Evolutionary conservation across 2,797 vertebrate species (phyloP).

Genomic region (Phataginus tricuspis): DNA sequence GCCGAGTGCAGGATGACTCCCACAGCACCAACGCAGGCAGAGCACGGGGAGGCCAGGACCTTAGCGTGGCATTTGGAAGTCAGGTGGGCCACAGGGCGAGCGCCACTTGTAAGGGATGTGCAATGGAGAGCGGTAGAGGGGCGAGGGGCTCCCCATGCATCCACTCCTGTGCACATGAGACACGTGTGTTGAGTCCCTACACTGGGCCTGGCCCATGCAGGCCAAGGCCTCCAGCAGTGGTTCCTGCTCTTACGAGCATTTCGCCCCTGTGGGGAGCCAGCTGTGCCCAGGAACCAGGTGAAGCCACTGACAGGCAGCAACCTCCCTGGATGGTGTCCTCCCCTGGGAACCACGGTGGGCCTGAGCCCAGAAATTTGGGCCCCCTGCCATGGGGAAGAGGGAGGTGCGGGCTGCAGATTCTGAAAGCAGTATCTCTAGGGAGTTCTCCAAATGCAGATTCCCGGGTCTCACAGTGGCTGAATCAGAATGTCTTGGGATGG

Average conservation of each 20-base stretch:
- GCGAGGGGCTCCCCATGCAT: neutral
- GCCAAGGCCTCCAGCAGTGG: rapidly evolving
- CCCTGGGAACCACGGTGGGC: neutral
- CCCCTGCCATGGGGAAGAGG: neutral
- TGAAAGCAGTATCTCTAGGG: neutral
- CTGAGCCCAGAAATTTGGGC: neutral
- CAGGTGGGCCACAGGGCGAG: neutral
- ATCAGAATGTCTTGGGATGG: neutral
- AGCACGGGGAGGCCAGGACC: neutral
- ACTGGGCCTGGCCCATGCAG: rapidly evolving
- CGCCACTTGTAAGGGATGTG: neutral
- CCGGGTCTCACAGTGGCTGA: neutral
- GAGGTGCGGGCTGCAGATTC: neutral
- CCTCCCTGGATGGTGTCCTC: neutral
- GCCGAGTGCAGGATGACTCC: too few relatives aligned
- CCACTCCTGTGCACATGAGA: neutral
- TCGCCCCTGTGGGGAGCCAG: rapidly evolving
- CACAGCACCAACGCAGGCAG: neutral
- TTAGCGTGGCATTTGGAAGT: neutral
- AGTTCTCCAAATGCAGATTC: neutral
- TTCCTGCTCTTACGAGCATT: neutral
- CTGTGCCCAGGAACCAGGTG: neutral
- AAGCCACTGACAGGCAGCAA: neutral
- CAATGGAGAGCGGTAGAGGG: rapidly evolving
- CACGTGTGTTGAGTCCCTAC: rapidly evolving